Evolutionary conservation across 1,140 invertebrate genomes (phyloP).

Genomic region (Cepaea nemoralis): DNA sequence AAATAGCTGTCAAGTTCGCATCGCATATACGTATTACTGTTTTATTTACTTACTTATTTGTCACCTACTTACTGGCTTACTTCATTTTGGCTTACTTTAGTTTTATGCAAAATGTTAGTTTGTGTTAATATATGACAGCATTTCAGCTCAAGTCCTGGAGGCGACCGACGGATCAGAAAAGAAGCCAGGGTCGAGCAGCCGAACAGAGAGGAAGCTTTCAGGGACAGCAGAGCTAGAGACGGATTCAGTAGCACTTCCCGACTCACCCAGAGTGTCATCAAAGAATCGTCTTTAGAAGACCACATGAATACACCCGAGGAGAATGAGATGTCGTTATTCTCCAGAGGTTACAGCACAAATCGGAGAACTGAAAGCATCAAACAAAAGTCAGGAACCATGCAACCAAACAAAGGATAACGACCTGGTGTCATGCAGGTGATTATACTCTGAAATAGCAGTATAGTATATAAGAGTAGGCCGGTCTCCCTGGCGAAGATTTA

Average conservation of each 20-base stretch:
- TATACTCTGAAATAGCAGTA: no score
- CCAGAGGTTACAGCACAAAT: neutral
- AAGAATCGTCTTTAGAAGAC: constrained; percentile 29
- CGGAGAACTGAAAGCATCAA: neutral
- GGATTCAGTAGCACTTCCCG: neutral
- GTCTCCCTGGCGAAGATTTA: neutral
- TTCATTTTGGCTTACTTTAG: no score
- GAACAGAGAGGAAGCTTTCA: neutral
- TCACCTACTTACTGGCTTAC: no score
- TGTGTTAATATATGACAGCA: neutral
- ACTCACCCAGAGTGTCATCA: constrained; percentile 13
- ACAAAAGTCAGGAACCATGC: neutral
- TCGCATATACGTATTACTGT: no score
- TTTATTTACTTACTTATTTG: no score
- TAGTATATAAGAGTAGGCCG: neutral
- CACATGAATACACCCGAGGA: neutral
- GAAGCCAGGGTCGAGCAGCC: neutral
- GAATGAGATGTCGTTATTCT: neutral
- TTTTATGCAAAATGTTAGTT: no score
- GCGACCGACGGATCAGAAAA: neutral
- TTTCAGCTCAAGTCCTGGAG: neutral
- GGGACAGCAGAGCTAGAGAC: neutral
- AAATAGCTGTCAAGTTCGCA: no score
- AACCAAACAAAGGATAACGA: constrained; percentile 5
- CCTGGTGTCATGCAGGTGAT: neutral